Conservation (phyloP, 2,888 invertebrate genomes). For the Hemistola chrysoprasaria region DNA sequence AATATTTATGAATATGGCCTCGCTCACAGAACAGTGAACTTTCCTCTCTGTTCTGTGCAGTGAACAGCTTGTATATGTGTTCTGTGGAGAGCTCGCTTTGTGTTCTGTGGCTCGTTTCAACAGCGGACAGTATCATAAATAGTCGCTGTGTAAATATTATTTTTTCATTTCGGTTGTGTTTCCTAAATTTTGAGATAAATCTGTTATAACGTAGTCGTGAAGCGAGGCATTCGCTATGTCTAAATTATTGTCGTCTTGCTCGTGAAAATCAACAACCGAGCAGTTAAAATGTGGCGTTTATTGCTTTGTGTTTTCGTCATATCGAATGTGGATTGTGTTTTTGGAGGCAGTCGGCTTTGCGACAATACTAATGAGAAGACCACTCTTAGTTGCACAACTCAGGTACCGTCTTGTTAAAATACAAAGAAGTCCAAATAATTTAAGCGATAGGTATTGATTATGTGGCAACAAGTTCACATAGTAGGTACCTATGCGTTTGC, state of each 20-base stretch:
- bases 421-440: no score
- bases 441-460: slow-evolving; percentile 20
- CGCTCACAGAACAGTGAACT: no score
- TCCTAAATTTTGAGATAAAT: slow-evolving; percentile 12
- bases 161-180: slow-evolving; percentile 20
- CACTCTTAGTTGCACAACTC: slow-evolving; percentile 60
- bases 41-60: no score
- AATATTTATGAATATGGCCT: no score
- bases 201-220: slow-evolving; percentile 2
- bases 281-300: slow-evolving; percentile 39
- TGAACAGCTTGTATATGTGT: no score
- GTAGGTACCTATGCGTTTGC: no score
- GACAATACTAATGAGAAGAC: slow-evolving; percentile 39
- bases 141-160: slow-evolving; percentile 12
- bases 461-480: no score
- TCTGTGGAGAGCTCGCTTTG: no score
- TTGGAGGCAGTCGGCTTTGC: slow-evolving; percentile 50
- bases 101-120: no score
- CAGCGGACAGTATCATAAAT: no score
- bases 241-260: slow-evolving; percentile 23
- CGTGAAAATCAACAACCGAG: slow-evolving; percentile 9
- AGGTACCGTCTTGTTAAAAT: slow-evolving; percentile 44
- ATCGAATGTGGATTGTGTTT: slow-evolving; percentile 48
- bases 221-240: slow-evolving; percentile 21
- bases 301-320: slow-evolving; percentile 47